These are phyloP conservation scores for Notodonta ziczac DNA, from an alignment of 2,888 invertebrate genomes.

Conservation along the genomic window DNA sequence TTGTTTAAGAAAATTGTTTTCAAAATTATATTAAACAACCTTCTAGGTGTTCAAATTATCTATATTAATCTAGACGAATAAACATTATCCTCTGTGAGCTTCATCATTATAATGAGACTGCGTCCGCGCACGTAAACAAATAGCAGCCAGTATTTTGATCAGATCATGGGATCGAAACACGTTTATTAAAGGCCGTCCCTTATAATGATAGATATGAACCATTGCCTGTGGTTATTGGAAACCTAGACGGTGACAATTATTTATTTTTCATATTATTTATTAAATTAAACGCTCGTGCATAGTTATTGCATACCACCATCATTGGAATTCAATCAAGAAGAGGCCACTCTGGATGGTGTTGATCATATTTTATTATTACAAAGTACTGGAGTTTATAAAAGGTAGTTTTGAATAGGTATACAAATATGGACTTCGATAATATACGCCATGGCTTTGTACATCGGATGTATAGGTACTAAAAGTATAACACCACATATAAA, in stretches of 20 bases:
- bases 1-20: no score
- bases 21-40: no score
- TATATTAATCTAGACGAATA: constrained; percentile 6
- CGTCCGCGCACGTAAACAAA: constrained; percentile 23
- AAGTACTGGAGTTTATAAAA: not conserved
- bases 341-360: not conserved
- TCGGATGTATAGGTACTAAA: no score
- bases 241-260: constrained; percentile 6
- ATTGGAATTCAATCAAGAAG: not conserved
- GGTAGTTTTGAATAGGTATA: no score
- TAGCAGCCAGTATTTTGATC: constrained; percentile 22
- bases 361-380: not conserved
- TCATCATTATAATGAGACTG: constrained; percentile 14
- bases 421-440: no score
- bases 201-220: constrained; percentile 28
- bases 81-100: constrained; percentile 11
- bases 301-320: not conserved
- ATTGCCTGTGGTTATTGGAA: constrained; percentile 22
- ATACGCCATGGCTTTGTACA: no score
- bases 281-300: constrained; percentile 5
- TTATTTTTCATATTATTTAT: constrained; percentile 14
- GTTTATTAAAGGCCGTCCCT: constrained; percentile 23
- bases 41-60: not conserved
- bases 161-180: constrained; percentile 26
- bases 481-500: no score